Conservation (phyloP, 2,888 invertebrate species). For the Sinotaia quadrata region DNA sequence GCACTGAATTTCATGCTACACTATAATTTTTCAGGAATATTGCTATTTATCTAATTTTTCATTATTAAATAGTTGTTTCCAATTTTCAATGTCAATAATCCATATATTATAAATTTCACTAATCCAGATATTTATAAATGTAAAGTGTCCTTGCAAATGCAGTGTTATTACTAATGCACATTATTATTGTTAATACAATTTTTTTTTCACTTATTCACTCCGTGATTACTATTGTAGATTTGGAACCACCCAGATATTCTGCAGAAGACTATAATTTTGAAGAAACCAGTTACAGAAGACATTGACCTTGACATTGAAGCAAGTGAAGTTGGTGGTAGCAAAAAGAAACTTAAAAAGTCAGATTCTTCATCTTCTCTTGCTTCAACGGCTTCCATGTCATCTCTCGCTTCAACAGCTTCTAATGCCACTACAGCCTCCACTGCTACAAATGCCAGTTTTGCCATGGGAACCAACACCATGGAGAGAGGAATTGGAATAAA, state of each 20-base stretch:
- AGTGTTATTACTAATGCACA: too few species aligned
- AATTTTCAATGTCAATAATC: too few species aligned
- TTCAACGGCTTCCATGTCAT: conserved; percentile 26
- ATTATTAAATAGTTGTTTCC: too few species aligned
- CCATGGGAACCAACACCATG: conserved; percentile 5
- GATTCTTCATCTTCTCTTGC: conserved; percentile 32
- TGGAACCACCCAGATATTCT: conserved; percentile 75
- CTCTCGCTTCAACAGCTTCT: conserved; percentile 34
- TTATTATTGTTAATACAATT: too few species aligned
- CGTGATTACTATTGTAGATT: conserved; percentile 66
- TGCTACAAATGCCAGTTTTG: neutral
- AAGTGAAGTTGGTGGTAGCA: conserved; percentile 46
- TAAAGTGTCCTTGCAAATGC: too few species aligned
- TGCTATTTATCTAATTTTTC: too few species aligned
- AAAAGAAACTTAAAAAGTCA: conserved; percentile 43
- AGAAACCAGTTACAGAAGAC: conserved; percentile 62
- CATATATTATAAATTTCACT: too few species aligned
- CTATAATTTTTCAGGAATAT: too few species aligned
- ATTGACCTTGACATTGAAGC: conserved; percentile 70
- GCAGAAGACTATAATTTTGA: conserved; percentile 56
- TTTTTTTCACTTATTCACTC: too few species aligned
- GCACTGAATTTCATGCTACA: too few species aligned
- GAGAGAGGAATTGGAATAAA: conserved; percentile 13
- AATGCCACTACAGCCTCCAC: conserved; percentile 4
- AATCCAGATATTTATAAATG: too few species aligned